These are phyloP conservation scores for Itoplectis maculator DNA, from an alignment of 2,888 invertebrate species.

Conservation along the genomic window DNA sequence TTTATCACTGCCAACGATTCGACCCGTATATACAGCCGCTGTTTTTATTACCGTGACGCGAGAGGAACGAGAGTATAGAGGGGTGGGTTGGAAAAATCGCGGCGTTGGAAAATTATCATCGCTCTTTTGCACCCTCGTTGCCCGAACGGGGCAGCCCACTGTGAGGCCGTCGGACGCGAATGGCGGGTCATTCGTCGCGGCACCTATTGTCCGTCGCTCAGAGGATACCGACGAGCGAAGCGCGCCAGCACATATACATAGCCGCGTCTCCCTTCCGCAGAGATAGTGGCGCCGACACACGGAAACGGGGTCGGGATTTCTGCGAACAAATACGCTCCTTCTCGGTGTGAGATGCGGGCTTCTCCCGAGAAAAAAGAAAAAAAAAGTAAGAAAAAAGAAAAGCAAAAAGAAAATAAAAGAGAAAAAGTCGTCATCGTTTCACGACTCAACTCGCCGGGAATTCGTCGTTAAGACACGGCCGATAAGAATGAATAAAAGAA, in stretches of 20 bases:
- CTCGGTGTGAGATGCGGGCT: background rate
- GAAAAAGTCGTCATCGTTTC: slow-evolving; percentile 28
- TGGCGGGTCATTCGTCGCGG: slow-evolving; percentile 57
- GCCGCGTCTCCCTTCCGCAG: slow-evolving; percentile 1
- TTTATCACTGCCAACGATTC: background rate
- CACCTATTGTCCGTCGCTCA: slow-evolving; percentile 52
- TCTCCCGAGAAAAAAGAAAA: background rate
- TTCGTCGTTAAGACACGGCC: slow-evolving; percentile 6
- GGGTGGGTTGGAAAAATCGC: slow-evolving; percentile 64
- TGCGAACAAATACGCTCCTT: background rate
- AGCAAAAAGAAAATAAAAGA: background rate
- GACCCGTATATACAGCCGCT: background rate
- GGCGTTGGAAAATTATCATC: slow-evolving; percentile 60
- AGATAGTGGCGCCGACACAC: slow-evolving; percentile 7
- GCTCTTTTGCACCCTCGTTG: slow-evolving; percentile 34
- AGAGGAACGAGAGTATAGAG: slow-evolving; percentile 1
- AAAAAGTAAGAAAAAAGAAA: background rate
- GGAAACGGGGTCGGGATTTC: background rate
- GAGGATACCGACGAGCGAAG: background rate
- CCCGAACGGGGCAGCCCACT: background rate
- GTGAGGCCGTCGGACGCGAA: slow-evolving; percentile 22
- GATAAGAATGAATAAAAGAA: slow-evolving; percentile 15
- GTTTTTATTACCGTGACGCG: background rate
- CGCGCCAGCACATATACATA: background rate
- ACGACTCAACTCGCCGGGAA: slow-evolving; percentile 13